Evolutionary conservation across 2,113 vertebrate species (phyloP).

Genomic region (Caretta caretta): DNA sequence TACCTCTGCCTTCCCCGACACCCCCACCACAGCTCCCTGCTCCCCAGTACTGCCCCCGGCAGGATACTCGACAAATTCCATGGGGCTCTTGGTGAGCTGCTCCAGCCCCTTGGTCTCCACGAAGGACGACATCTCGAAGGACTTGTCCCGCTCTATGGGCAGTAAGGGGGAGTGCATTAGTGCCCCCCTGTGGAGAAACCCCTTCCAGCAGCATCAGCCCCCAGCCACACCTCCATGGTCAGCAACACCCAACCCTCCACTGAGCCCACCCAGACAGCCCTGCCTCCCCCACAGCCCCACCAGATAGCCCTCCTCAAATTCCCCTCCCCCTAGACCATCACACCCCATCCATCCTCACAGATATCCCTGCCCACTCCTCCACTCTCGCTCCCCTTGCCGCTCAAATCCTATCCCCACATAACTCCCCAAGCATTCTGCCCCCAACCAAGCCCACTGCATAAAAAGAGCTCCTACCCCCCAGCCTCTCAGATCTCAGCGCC

Average conservation of each 20-base stretch:
- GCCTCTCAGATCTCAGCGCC: too few relatives aligned
- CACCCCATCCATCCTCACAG: neutral
- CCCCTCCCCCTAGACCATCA: neutral
- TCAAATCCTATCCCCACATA: neutral
- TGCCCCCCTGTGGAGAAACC: neutral
- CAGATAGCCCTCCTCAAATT: neutral
- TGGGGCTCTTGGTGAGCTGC: constrained; percentile 86
- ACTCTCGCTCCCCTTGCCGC: neutral
- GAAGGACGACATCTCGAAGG: constrained; percentile 93
- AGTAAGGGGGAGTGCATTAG: neutral
- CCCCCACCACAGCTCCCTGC: neutral
- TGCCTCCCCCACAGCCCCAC: neutral
- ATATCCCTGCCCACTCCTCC: neutral
- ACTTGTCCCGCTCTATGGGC: constrained; percentile 85
- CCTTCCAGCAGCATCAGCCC: neutral
- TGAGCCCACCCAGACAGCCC: neutral
- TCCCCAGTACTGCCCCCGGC: rapidly evolving
- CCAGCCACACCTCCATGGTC: neutral
- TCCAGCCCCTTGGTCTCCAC: constrained; percentile 95
- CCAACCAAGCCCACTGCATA: neutral
- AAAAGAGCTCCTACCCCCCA: neutral
- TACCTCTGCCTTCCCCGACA: neutral
- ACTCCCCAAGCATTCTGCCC: neutral
- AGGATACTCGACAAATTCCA: constrained; percentile 95
- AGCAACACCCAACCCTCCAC: neutral